A percentile compares a stretch with the other conserved stretches of the same genome.
Conservation (phyloP, 2,797 vertebrate species). For the Salmo trutta region DNA sequence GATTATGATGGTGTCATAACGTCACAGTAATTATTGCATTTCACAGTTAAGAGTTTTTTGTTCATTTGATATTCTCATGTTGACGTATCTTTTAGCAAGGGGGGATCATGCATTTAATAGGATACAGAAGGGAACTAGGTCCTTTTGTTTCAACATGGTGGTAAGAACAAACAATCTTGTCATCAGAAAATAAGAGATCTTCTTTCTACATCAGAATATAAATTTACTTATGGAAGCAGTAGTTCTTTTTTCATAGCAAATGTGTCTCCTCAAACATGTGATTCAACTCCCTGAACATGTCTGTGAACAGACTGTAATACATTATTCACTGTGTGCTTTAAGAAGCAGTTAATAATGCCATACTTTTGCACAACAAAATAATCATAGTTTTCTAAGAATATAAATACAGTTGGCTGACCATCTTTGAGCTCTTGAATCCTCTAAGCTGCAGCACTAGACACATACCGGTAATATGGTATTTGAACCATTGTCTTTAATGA, state of each 20-base stretch:
- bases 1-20: conserved; percentile 13
- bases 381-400: conserved; percentile 56
- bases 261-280: conserved; percentile 41
- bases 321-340: conserved; percentile 52
- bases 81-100: conserved; percentile 30
- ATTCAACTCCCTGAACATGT: conserved; percentile 45
- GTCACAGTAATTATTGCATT: not conserved
- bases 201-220: conserved; percentile 47
- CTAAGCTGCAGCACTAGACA: conserved; percentile 36
- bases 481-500: conserved; percentile 42
- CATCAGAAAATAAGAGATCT: not conserved
- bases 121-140: not conserved
- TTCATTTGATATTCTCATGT: conserved; percentile 35
- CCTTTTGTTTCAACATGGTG: not conserved
- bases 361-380: too few species aligned
- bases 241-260: too few species aligned
- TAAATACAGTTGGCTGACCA: conserved; percentile 57
- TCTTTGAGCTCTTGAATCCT: not conserved
- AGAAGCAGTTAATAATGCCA: conserved; percentile 53
- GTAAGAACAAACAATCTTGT: not conserved
- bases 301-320: conserved; percentile 33
- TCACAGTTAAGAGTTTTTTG: not conserved
- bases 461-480: conserved; percentile 9
- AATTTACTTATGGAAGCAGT: not conserved
- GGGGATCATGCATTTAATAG: not conserved